Evolutionary conservation across 2,888 invertebrate genomes (phyloP).

Genomic region (Drosophila sordidula): DNA sequence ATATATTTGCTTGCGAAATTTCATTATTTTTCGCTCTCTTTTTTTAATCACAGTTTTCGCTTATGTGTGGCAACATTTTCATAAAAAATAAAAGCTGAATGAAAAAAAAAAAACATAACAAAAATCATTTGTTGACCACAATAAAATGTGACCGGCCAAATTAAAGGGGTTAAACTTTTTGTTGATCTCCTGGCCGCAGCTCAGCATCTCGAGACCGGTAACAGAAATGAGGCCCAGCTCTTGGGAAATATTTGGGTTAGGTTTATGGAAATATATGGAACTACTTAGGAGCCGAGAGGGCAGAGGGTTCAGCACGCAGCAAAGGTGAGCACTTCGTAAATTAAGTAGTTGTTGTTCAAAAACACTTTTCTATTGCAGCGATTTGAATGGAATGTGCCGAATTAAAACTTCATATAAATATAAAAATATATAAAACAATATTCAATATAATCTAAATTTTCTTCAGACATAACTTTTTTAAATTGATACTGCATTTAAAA

Average conservation of each 20-base stretch:
- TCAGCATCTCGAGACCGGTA: conserved; percentile 21
- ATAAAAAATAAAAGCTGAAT: conserved; percentile 33
- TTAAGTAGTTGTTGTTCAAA: conserved; percentile 3
- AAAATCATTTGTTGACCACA: conserved; percentile 51
- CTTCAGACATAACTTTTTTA: no score
- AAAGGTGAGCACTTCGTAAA: conserved; percentile 16
- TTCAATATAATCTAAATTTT: no score
- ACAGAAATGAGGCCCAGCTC: conserved; percentile 1
- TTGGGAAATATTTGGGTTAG: conserved; percentile 9
- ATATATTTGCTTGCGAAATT: conserved; percentile 70
- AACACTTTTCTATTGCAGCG: no score
- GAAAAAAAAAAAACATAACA: conserved; percentile 6
- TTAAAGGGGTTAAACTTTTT: conserved; percentile 71
- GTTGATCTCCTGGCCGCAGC: conserved; percentile 57
- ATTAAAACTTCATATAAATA: neutral
- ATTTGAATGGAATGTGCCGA: neutral
- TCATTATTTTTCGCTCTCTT: conserved; percentile 29
- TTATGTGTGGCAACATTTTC: conserved; percentile 34
- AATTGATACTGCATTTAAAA: no score
- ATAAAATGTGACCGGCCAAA: conserved; percentile 44
- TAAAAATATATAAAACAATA: no score
- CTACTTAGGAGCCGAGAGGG: conserved; percentile 4
- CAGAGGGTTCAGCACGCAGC: conserved; percentile 7
- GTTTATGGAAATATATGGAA: conserved; percentile 6
- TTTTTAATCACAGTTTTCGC: conserved; percentile 37